Evolutionary conservation across 2,888 invertebrate genomes (phyloP), one percentile per base, ranked within the genome.

Genomic region (Acleris laterana): DNA sequence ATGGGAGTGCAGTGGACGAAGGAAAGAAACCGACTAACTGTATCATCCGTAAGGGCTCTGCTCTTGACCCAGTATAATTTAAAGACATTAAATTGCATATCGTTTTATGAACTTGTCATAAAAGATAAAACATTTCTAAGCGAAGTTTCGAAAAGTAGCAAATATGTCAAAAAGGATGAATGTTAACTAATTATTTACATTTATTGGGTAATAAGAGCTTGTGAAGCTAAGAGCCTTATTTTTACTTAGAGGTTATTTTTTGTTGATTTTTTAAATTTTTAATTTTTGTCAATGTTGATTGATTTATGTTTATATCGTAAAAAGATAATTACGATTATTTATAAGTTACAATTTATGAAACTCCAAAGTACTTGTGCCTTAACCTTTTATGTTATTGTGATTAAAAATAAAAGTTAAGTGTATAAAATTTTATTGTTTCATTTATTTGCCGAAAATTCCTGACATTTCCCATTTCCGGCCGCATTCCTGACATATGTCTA

Each of bases 21-120:
- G 25, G 62, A 62, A 32, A 52, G 62, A 55, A 62, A 62, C 44
- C 19, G 53, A 62, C 44, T 53, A 42, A 38, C 42, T 17, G 19
- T 62, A 46, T 17, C 59, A n/a, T 59, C 59, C 11, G 50, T 59
- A 22, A 57, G 22, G 46, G 44, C 46, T 44, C 57, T 57, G 25
- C 25, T 51, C 13, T 51, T 51, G 50, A 51, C 50, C 13, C 50
- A 51, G 19, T 51, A 25, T 16, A 51, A 51, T 51, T 25, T 51
- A 25, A 51, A 51, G 13, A 11, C 50, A 51, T 16, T 25, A 22
- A 25, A 22, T 25, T 51, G 50, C 50, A 25, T 13, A 51, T 22
- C 22, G 22, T 51, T 51, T 51, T 25, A 51, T 22, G 25, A 51
- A 51, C 22, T 51, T 51, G 22, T 51, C 25, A 51, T 25, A 25